These are phyloP conservation scores for Coelopa frigida DNA, from an alignment of 1,140 invertebrate species.

Conservation along the genomic window DNA sequence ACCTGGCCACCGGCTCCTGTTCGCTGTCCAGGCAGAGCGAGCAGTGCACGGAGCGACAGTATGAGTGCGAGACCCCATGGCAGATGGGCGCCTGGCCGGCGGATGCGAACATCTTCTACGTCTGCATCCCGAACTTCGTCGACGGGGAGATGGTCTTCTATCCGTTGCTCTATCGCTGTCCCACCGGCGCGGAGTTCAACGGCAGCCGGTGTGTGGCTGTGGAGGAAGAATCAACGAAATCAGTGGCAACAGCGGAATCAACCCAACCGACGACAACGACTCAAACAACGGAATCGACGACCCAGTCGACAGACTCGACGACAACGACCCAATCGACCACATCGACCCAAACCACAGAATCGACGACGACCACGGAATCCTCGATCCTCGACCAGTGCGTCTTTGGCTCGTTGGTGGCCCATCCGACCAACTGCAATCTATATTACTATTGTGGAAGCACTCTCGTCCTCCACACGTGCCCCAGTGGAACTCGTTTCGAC, in stretches of 20 bases:
- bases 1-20: slow-evolving; percentile 20
- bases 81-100: slow-evolving; percentile 27
- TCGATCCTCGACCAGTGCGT: too few species aligned
- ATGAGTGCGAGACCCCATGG: slow-evolving; percentile 23
- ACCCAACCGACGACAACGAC: too few species aligned
- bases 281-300: too few species aligned
- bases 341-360: neutral
- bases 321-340: neutral
- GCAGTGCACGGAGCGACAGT: slow-evolving; percentile 23
- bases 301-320: neutral
- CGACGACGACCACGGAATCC: neutral
- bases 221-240: neutral
- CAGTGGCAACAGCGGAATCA: too few species aligned
- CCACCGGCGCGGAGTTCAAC: slow-evolving; percentile 23
- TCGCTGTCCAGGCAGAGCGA: slow-evolving; percentile 18
- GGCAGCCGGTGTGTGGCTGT: slow-evolving; percentile 17
- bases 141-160: slow-evolving; percentile 16
- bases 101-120: slow-evolving; percentile 34
- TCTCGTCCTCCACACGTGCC: slow-evolving; percentile 6
- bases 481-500: slow-evolving; percentile 15
- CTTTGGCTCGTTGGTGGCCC: neutral
- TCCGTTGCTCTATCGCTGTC: slow-evolving; percentile 31
- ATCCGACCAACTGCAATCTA: slow-evolving; percentile 9
- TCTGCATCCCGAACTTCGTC: slow-evolving; percentile 24
- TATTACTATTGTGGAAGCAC: slow-evolving; percentile 6